Conservation (phyloP, 1,140 invertebrate genomes). For the Heliconius congener region DNA sequence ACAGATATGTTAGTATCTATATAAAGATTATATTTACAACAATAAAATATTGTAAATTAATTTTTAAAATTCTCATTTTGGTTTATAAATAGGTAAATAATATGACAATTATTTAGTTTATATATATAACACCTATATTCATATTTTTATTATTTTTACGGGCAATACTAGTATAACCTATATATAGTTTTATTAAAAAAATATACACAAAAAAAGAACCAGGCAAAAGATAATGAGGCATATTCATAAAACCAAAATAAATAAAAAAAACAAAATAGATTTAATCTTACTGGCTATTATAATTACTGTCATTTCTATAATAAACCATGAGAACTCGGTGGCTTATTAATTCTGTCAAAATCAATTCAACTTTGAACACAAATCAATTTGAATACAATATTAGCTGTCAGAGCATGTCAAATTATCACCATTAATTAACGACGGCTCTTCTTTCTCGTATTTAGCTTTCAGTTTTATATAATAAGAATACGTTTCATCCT, state of each 20-base stretch:
- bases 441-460: conserved; percentile 63
- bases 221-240: not conserved
- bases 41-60: too few species aligned
- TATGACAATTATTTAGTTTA: too few species aligned
- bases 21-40: too few species aligned
- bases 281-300: conserved; percentile 21
- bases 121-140: too few species aligned
- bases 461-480: conserved; percentile 47
- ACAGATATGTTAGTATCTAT: too few species aligned
- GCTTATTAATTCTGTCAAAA: conserved; percentile 81
- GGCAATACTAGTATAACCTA: too few species aligned
- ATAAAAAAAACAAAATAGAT: not conserved
- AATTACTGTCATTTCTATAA: conserved; percentile 40
- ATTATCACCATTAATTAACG: conserved; percentile 75
- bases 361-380: conserved; percentile 79
- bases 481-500: conserved; percentile 37
- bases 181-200: not conserved
- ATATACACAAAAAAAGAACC: not conserved
- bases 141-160: too few species aligned
- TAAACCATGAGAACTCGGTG: conserved; percentile 62
- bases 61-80: too few species aligned
- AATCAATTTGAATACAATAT: conserved; percentile 79
- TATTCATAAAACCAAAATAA: conserved; percentile 5
- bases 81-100: too few species aligned
- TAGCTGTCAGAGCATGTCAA: conserved; percentile 77